Evolutionary conservation across 1,140 invertebrate genomes (phyloP).

Genomic region (Aricia agestis): DNA sequence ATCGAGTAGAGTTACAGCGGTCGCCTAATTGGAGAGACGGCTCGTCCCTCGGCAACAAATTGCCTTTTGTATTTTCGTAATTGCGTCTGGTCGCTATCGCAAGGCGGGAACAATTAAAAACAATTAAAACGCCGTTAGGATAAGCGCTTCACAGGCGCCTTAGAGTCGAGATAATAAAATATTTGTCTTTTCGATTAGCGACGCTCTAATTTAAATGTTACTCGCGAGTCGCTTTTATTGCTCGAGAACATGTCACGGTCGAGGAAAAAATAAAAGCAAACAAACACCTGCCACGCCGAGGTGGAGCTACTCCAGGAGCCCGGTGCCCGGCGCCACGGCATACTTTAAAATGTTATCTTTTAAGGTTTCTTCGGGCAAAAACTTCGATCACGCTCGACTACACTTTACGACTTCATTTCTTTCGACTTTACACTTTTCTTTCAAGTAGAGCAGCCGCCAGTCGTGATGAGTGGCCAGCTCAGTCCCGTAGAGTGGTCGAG

Average conservation of each 20-base stretch:
- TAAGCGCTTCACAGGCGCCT: constrained; percentile 2
- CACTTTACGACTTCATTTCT: too few species aligned
- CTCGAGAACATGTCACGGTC: neutral
- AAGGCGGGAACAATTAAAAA: constrained; percentile 12
- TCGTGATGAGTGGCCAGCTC: neutral
- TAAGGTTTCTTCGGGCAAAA: too few species aligned
- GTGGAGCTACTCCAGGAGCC: neutral
- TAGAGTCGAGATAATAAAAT: neutral
- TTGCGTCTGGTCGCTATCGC: constrained; percentile 5
- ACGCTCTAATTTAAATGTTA: neutral
- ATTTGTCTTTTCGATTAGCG: neutral
- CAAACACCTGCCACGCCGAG: neutral
- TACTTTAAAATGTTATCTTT: too few species aligned
- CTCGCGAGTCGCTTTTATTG: neutral
- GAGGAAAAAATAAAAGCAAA: neutral
- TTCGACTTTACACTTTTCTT: too few species aligned
- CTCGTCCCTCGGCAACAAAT: neutral
- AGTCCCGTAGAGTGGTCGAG: neutral
- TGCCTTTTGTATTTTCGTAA: constrained; percentile 15
- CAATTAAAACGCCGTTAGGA: constrained; percentile 7
- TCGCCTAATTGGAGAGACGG: neutral
- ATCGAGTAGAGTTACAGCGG: neutral
- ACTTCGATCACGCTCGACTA: too few species aligned
- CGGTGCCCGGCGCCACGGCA: neutral
- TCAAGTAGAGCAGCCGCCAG: too few species aligned